Percentiles rank a stretch among this genome's conserved stretches.
These are phyloP conservation scores for Steatocranus sp. DNA, from an alignment of 2,797 vertebrate species.

Conservation along the genomic window DNA sequence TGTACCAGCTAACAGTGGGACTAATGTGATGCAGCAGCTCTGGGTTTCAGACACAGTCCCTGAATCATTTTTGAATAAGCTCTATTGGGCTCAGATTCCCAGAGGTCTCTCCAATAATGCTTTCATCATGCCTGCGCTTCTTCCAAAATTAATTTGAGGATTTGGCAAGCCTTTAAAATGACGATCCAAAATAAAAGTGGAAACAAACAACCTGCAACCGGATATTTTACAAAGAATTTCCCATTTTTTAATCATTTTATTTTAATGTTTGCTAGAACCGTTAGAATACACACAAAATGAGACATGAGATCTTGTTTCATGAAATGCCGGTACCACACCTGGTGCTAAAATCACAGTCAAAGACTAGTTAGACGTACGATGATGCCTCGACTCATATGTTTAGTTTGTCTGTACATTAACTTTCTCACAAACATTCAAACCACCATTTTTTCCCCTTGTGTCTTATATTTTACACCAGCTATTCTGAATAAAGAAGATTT, in stretches of 20 bases:
- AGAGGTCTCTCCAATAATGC: slow-evolving; percentile 22
- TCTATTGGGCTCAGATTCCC: slow-evolving; percentile 20
- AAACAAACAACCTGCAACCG: background rate
- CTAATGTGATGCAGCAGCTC: slow-evolving; percentile 44
- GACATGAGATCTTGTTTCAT: background rate
- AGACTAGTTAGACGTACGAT: background rate
- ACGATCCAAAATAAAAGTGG: background rate
- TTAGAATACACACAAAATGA: background rate
- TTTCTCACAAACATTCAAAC: background rate
- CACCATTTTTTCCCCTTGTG: background rate
- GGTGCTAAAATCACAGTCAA: background rate
- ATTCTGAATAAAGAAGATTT: background rate
- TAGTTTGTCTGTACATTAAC: background rate
- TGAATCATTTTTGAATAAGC: slow-evolving; percentile 44
- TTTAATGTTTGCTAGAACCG: background rate
- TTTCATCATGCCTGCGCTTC: background rate
- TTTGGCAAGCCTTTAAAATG: background rate
- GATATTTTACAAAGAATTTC: background rate
- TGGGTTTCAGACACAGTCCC: slow-evolving; percentile 32
- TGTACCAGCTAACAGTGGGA: slow-evolving; percentile 21
- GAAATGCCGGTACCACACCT: background rate
- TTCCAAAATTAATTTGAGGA: slow-evolving; percentile 28
- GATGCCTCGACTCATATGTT: background rate
- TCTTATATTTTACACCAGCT: background rate
- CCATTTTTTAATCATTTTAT: background rate